Base-by-base conservation (phyloP, 1,140 invertebrate genomes). In the Drosophila nigrodunni region DNA sequence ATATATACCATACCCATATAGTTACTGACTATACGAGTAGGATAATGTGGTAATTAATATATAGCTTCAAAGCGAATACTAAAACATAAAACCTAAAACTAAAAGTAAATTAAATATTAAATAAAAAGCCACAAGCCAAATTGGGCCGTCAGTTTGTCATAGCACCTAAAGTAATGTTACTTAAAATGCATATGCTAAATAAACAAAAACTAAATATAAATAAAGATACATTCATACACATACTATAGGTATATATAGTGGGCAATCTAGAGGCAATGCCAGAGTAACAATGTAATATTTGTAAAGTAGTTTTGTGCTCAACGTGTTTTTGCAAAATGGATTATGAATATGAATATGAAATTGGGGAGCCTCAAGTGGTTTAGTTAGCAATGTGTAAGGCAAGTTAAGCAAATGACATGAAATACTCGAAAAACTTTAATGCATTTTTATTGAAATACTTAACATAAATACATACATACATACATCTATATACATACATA, bases 361-460 rank as follows among this genome's bases (percentile, higher is more conserved):
- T 30, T 30, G 10, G 39, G 41, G n/a, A 54, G 39, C 55, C 15
- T 68, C 54, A 65, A 81, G 54, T 73, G 69, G 81, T 86, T 68
- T 77, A 78, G 83, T 67, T 88, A 87, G 82, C 82, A 75, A 73
- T 78, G 74, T 75, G 43, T 80, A 81, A 80, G 77, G 70, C 70
- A 55, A 30, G 74, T 79, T 82, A 88, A 82, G 83, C 61, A 86
- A 86, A 77, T 86, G 83, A 88, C 79, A 88, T 77, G 41, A 66
- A 88, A 88, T 89, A 88, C 85, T 89, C 85, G 85, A 80, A 74
- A 30, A 83, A 80, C 77, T 83, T 83, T 69, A 83, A 80, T 83
- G 83, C 83, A 87, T 87, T 87, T 87, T 83, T 67, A 78, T 78
- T 61, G 49, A 87, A 82, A 87, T 82, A 79, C 73, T 74, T 88